Base-by-base conservation (phyloP, 2,797 vertebrate genomes). In the Periparus ater region DNA sequence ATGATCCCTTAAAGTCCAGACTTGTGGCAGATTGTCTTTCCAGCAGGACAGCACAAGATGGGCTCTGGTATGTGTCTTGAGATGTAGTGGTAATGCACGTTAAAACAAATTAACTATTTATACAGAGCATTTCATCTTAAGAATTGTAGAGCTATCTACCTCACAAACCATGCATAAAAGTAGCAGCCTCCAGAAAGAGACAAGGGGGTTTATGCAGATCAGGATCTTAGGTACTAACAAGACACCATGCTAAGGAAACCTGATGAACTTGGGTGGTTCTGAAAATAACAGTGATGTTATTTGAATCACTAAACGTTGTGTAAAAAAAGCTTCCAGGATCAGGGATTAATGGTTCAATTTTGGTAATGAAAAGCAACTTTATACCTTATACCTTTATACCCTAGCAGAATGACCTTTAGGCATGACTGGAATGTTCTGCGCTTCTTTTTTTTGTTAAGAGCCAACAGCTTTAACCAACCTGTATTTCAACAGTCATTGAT, bases 11-110 rank as follows among this genome's bases (percentile, higher is more conserved):
- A 80, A 96, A 97, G 96, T 95, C 96, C 95, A 97, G 96, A 97
- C 96, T 97, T 91, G 96, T 91, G 96, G 95, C 96, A 97, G 96
- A 97, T 96, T 96, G 95, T 96, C 95, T 93, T 95, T 97, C 88
- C 96, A 97, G 93, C 93, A 96, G 96, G 95, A 95, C 94, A 95
- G 89, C 89, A 83, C 91, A 95, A 95, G 96, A 96, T 96, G 94
- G 89, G 74, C 83, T 95, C 94, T 91, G 91, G 60, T 95, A 61
- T 85, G 57, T 12, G 9, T 93, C 89, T 93, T 82, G 83, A 91
- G 75, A 95, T 68, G 55, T 76, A 82, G 71, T 89, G 67, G 77
- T 66, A 95, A 93, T 48, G 63, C 54, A 68, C 8, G 0, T 68
- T 88, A 76, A 93, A 94, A 94, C 91, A 96, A 94, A 93, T 94